These are phyloP conservation scores for Corythaeola cristata DNA, from an alignment of 2,113 vertebrate species.

Conservation along the genomic window DNA sequence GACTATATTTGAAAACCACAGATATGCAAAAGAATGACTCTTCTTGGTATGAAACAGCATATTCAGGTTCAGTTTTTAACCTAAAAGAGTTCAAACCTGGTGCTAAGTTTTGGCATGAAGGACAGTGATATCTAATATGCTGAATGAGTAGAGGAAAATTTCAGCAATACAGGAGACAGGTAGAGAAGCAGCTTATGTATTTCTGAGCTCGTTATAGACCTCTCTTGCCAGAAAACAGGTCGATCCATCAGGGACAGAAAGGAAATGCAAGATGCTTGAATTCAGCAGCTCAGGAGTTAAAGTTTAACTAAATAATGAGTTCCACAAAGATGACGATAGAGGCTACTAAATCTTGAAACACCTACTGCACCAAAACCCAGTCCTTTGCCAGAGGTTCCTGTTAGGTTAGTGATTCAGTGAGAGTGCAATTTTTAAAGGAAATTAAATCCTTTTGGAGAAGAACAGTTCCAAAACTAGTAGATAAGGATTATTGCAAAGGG, in stretches of 20 bases:
- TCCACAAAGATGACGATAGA: background rate
- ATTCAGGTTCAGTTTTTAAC: background rate
- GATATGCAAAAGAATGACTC: background rate
- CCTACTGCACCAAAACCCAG: background rate
- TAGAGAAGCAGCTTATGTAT: background rate
- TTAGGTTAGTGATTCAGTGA: background rate
- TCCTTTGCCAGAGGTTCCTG: background rate
- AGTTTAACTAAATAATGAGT: background rate
- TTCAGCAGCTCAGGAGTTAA: background rate
- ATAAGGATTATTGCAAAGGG: background rate
- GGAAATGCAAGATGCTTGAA: background rate
- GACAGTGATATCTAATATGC: background rate
- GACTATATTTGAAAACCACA: constrained; percentile 34
- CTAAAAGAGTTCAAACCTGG: background rate
- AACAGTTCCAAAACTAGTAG: constrained; percentile 9
- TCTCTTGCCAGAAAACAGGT: background rate
- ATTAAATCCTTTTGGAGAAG: background rate
- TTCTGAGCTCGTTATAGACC: background rate
- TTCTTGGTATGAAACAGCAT: background rate
- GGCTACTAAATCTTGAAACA: background rate
- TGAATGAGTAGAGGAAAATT: background rate
- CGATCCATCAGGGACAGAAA: background rate
- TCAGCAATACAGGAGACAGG: background rate
- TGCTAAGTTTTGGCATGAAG: background rate
- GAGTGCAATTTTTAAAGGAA: constrained; percentile 22